Evolutionary conservation across 2,113 vertebrate genomes (phyloP).

Genomic region (Vanacampus margaritifer): DNA sequence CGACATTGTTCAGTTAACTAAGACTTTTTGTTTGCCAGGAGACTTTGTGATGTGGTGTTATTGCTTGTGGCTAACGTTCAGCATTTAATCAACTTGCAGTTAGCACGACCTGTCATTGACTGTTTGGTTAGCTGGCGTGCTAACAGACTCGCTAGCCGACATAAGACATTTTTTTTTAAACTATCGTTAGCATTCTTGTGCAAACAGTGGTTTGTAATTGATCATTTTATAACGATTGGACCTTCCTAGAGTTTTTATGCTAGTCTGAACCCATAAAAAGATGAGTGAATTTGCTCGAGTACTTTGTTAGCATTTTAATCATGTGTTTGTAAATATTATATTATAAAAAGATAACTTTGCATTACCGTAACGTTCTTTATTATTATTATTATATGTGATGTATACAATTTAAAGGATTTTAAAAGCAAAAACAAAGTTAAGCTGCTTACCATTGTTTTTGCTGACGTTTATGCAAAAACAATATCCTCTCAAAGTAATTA

Average conservation of each 20-base stretch:
- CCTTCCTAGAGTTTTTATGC: neutral
- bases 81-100: too few relatives aligned
- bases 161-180: neutral
- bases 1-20: fast-evolving
- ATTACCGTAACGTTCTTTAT: neutral
- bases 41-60: fast-evolving
- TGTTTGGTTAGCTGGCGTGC: neutral
- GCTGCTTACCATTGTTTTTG: too few relatives aligned
- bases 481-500: too few relatives aligned
- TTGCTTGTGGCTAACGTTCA: neutral
- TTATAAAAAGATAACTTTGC: neutral
- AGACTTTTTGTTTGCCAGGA: fast-evolving
- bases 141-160: neutral
- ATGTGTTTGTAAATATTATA: too few relatives aligned
- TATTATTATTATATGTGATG: neutral
- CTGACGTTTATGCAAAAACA: too few relatives aligned
- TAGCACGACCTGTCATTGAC: neutral
- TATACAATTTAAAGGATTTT: neutral
- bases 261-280: neutral
- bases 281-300: too few relatives aligned
- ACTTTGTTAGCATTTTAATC: too few relatives aligned
- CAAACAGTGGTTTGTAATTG: neutral
- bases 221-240: neutral
- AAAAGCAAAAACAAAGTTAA: neutral
- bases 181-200: neutral